Conservation (phyloP, 2,113 vertebrate species). For the Hassar affinis region DNA sequence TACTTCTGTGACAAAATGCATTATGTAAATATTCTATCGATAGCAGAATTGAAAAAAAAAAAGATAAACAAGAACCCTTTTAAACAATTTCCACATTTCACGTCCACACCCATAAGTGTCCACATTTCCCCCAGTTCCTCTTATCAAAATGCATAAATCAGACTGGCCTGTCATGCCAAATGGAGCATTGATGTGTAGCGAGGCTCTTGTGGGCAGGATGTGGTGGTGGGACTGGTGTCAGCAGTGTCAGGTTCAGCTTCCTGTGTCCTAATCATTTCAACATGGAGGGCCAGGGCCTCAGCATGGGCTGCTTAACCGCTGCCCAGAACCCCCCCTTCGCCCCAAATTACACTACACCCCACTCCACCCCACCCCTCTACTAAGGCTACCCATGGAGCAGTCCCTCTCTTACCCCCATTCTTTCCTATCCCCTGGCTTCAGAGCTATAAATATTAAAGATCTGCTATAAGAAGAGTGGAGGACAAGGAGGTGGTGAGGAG, state of each 20-base stretch:
- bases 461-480: constrained; percentile 67
- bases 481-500: constrained; percentile 33
- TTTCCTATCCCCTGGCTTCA: constrained; percentile 62
- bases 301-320: constrained; percentile 51
- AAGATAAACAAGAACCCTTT: background rate
- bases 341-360: constrained; percentile 2
- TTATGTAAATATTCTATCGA: background rate
- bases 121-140: constrained; percentile 45
- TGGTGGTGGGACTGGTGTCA: constrained; percentile 77
- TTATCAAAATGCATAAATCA: constrained; percentile 75
- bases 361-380: constrained; percentile 1
- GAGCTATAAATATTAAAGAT: constrained; percentile 77
- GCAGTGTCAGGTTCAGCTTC: constrained; percentile 80
- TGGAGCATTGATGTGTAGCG: constrained; percentile 67
- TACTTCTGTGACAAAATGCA: background rate
- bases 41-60: background rate
- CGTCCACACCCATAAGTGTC: background rate
- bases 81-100: constrained; percentile 14
- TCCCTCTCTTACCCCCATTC: constrained; percentile 49
- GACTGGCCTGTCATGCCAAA: constrained; percentile 66
- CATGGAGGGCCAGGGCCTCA: constrained; percentile 62
- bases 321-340: constrained; percentile 33
- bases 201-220: constrained; percentile 77
- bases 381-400: constrained; percentile 63
- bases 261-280: constrained; percentile 83